Evolutionary conservation across 2,888 invertebrate genomes (phyloP).

Genomic region (Drosophila quasianomalipes): DNA sequence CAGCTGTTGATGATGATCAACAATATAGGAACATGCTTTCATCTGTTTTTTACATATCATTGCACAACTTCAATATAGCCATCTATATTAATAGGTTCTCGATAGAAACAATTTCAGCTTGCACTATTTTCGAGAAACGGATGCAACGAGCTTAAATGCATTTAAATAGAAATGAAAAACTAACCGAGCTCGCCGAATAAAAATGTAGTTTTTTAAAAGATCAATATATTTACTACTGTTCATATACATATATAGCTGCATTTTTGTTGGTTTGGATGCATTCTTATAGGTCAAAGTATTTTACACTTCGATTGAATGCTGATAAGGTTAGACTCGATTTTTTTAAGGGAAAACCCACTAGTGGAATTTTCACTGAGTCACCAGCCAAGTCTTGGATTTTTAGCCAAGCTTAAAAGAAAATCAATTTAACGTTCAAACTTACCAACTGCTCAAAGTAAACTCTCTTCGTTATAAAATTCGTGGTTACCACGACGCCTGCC

Average conservation of each 20-base stretch:
- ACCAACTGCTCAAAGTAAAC: constrained; percentile 1
- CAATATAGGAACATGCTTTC: neutral
- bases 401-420: neutral
- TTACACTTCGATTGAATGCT: neutral
- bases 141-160: neutral
- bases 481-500: neutral
- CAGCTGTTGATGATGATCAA: neutral
- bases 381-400: neutral
- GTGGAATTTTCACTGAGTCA: constrained; percentile 3
- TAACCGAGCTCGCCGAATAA: neutral
- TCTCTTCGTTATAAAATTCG: neutral
- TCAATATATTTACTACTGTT: neutral
- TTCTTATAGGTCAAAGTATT: neutral
- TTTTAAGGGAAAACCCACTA: neutral
- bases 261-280: neutral
- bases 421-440: neutral
- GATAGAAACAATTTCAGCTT: neutral
- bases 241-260: neutral
- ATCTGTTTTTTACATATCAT: neutral
- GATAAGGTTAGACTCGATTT: neutral
- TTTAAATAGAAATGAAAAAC: neutral
- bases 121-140: neutral
- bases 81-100: neutral
- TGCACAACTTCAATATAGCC: neutral
- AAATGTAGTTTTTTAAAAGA: neutral